Conservation (phyloP, 2,797 vertebrate species). For the Syngnathus acus region DNA sequence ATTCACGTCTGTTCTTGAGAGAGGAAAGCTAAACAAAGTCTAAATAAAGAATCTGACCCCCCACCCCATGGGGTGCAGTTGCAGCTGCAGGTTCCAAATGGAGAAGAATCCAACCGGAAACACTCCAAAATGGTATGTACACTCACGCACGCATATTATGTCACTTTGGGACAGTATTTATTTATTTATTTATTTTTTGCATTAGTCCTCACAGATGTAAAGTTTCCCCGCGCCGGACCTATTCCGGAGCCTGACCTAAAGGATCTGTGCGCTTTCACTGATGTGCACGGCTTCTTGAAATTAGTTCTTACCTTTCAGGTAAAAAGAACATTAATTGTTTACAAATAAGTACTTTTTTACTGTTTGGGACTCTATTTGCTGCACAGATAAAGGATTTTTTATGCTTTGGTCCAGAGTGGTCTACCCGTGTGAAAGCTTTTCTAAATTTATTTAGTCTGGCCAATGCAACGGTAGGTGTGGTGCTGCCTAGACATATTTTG, state of each 20-base stretch:
- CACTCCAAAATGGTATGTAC: constrained; percentile 38
- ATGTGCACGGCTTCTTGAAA: constrained; percentile 48
- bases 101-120: constrained; percentile 26
- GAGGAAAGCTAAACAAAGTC: background rate
- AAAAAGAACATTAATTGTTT: background rate
- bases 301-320: constrained; percentile 60
- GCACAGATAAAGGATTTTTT: constrained; percentile 41
- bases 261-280: constrained; percentile 54
- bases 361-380: constrained; percentile 3
- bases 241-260: constrained; percentile 49
- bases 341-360: background rate
- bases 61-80: constrained; percentile 36
- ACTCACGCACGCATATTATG: background rate
- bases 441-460: constrained; percentile 51
- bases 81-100: constrained; percentile 62
- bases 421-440: constrained; percentile 36
- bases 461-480: constrained; percentile 49
- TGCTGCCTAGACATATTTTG: background rate
- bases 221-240: constrained; percentile 16
- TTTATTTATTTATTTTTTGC: background rate
- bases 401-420: constrained; percentile 19
- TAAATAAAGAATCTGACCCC: background rate
- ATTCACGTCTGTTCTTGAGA: background rate
- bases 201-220: constrained; percentile 30
- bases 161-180: background rate